Evolutionary conservation across 2,113 vertebrate species (phyloP).

Genomic region (Climacteris rufus): DNA sequence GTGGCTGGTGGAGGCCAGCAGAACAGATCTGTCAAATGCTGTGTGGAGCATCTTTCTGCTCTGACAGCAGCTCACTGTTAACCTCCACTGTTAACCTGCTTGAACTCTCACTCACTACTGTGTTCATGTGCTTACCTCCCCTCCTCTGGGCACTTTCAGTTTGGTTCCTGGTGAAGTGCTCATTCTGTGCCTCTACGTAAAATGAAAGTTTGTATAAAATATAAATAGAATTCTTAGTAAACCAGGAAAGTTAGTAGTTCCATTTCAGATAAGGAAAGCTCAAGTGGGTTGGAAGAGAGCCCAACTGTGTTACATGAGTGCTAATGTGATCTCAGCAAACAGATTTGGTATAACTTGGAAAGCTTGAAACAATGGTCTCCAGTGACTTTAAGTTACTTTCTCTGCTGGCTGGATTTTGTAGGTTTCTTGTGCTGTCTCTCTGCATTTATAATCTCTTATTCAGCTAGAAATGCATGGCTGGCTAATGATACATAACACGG

Average conservation of each 20-base stretch:
- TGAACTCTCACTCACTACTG: background rate
- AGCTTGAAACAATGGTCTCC: background rate
- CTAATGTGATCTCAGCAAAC: background rate
- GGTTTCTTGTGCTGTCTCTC: background rate
- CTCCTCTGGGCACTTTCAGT: background rate
- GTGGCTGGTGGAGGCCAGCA: background rate
- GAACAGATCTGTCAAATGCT: background rate
- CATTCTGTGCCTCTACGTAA: background rate
- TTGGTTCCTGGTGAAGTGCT: background rate
- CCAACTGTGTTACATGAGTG: accelerated
- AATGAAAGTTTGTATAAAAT: background rate
- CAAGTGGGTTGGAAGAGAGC: background rate
- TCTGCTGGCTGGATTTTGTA: background rate
- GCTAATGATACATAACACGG: background rate
- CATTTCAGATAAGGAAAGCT: background rate
- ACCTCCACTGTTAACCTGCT: background rate
- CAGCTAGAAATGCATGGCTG: background rate
- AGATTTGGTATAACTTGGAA: background rate
- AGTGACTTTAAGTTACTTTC: background rate
- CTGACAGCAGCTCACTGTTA: background rate
- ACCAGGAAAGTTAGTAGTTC: background rate
- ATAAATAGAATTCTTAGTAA: background rate
- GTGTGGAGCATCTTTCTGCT: background rate
- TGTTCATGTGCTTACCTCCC: accelerated
- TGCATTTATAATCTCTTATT: background rate